These are phyloP conservation scores for Chrysina gloriosa DNA, from an alignment of 2,888 invertebrate genomes.

Conservation along the genomic window DNA sequence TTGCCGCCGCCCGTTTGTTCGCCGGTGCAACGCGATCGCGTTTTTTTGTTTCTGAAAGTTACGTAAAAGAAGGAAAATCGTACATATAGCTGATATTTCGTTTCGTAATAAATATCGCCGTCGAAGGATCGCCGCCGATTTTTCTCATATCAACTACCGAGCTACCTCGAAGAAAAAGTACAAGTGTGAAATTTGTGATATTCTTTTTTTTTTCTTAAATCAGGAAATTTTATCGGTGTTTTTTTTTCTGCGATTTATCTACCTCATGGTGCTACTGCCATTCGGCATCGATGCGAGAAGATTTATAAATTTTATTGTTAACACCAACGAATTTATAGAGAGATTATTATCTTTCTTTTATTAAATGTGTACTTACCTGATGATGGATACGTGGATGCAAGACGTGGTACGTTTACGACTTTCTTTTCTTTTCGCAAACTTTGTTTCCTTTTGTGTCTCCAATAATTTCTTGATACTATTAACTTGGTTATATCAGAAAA, in stretches of 20 bases:
- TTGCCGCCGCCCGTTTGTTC: constrained; percentile 24
- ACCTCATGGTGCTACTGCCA: neutral
- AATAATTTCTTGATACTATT: no score
- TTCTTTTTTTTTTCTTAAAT: no score
- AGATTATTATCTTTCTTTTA: no score
- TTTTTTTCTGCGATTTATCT: no score
- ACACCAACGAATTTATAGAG: no score
- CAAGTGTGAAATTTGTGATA: no score
- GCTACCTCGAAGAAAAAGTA: no score
- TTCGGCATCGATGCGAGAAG: neutral
- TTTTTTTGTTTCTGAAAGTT: constrained; percentile 17
- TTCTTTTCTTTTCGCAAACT: neutral
- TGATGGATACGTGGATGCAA: constrained; percentile 65
- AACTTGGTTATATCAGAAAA: no score
- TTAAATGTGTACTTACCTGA: constrained; percentile 39
- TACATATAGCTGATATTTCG: neutral
- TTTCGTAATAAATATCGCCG: neutral
- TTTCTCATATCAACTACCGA: no score
- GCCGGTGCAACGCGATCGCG: constrained; percentile 5
- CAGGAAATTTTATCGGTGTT: no score
- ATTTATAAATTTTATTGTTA: no score
- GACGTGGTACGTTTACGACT: constrained; percentile 61
- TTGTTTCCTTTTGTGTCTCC: neutral
- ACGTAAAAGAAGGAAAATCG: constrained; percentile 18
- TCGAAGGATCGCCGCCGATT: no score